Percentiles rank a stretch among this genome's conserved stretches.
Conservation (phyloP, 2,113 vertebrate species). For the Corvus moneduloides region DNA sequence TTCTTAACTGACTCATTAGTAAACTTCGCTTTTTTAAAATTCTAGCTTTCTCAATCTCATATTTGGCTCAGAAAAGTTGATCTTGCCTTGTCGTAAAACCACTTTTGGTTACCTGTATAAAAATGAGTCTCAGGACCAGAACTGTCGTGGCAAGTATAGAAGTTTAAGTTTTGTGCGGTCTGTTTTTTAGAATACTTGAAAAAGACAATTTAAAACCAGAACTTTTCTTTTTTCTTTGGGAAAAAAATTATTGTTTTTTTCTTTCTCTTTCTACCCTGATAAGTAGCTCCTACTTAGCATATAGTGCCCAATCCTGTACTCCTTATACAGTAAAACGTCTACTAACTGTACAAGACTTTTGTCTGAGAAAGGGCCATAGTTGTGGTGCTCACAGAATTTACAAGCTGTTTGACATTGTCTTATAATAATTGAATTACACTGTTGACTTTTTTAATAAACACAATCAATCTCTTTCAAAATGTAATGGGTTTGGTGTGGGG, state of each 20-base stretch:
- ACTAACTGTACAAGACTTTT: neutral
- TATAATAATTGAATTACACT: conserved; percentile 47
- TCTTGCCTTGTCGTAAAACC: neutral
- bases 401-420: conserved; percentile 57
- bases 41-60: neutral
- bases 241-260: rapidly evolving
- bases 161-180: neutral
- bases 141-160: neutral
- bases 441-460: conserved; percentile 47
- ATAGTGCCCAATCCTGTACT: neutral
- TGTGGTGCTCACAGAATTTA: neutral
- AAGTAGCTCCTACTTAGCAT: neutral
- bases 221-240: neutral
- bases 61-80: neutral
- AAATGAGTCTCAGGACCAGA: neutral
- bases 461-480: conserved; percentile 63
- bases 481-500: conserved; percentile 32
- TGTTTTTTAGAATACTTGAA: neutral
- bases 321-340: neutral
- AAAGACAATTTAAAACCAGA: neutral
- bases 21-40: neutral
- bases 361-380: neutral
- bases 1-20: neutral
- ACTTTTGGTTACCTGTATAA: neutral
- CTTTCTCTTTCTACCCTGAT: neutral